Percentiles rank a stretch among this genome's conserved stretches.
These are phyloP conservation scores for Trachymyrmex cornetzi DNA, from an alignment of 1,140 invertebrate genomes.

Conservation along the genomic window DNA sequence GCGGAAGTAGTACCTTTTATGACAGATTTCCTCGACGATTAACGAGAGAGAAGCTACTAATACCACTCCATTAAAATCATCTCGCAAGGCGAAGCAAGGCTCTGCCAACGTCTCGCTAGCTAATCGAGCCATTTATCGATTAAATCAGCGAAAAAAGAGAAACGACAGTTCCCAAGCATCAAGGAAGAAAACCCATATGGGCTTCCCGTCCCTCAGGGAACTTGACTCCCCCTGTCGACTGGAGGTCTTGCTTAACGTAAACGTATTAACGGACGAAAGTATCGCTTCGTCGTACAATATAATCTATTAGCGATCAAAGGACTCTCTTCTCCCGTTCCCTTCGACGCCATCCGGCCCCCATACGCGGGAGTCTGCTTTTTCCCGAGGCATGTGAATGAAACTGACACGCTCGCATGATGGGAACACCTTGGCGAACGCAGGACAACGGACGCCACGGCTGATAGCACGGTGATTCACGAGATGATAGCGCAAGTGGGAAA, in stretches of 20 bases:
- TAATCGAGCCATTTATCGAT: constrained; percentile 41
- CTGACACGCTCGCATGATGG: constrained; percentile 66
- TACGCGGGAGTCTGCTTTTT: constrained; percentile 39
- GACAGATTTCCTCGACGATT: constrained; percentile 35
- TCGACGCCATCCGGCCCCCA: background rate
- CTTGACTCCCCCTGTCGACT: background rate
- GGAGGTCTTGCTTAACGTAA: constrained; percentile 11
- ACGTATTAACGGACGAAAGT: constrained; percentile 38
- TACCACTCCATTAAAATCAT: constrained; percentile 16
- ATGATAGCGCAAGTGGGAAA: constrained; percentile 63
- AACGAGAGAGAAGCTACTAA: constrained; percentile 22
- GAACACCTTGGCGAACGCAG: constrained; percentile 47
- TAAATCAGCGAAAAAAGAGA: background rate
- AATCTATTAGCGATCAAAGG: constrained; percentile 61
- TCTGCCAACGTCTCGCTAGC: background rate
- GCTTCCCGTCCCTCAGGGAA: constrained; percentile 26
- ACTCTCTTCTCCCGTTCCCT: background rate
- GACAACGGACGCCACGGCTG: constrained; percentile 50
- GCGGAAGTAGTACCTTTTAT: constrained; percentile 31
- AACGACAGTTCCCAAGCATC: background rate
- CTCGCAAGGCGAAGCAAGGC: background rate
- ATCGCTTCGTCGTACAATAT: constrained; percentile 45
- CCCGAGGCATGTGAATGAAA: constrained; percentile 62
- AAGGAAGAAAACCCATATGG: background rate
- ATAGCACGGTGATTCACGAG: constrained; percentile 67